These are phyloP conservation scores for Trimorus sp. DNA, from an alignment of 2,888 invertebrate species.

Conservation along the genomic window DNA sequence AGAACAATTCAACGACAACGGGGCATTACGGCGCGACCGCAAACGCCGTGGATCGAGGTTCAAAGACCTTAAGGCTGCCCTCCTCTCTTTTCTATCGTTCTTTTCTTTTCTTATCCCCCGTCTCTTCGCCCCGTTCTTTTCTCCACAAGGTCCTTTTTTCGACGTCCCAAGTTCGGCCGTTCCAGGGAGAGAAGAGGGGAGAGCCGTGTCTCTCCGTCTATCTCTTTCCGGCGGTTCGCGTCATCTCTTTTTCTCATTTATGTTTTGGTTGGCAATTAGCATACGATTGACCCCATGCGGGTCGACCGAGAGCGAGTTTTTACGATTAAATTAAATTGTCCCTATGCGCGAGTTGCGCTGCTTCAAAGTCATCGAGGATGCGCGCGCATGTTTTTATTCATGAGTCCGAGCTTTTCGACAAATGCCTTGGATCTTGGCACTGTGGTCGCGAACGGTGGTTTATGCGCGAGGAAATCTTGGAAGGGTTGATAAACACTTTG, in stretches of 20 bases:
- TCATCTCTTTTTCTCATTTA: constrained; percentile 68
- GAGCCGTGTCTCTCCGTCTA: background rate
- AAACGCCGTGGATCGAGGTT: constrained; percentile 70
- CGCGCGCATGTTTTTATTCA: constrained; percentile 59
- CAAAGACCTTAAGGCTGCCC: constrained; percentile 74
- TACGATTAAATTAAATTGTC: constrained; percentile 78
- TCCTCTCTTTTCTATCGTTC: constrained; percentile 43
- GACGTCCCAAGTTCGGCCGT: constrained; percentile 29
- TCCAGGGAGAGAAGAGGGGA: too few species aligned
- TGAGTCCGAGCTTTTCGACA: constrained; percentile 45
- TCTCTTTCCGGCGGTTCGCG: constrained; percentile 14
- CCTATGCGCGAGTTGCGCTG: constrained; percentile 69
- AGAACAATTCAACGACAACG: constrained; percentile 81
- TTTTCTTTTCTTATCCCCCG: constrained; percentile 21
- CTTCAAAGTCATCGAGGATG: constrained; percentile 60
- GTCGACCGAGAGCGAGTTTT: constrained; percentile 71
- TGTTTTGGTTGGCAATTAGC: constrained; percentile 79
- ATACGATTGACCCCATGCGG: constrained; percentile 80
- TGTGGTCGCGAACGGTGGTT: background rate
- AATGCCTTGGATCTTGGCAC: constrained; percentile 38
- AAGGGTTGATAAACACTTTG: too few species aligned
- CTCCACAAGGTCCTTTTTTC: constrained; percentile 5
- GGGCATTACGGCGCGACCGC: constrained; percentile 77
- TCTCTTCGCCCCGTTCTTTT: constrained; percentile 5
- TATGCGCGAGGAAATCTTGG: too few species aligned